Evolutionary conservation across 2,797 vertebrate species (phyloP).

Genomic region (Notamacropus eugenii): DNA sequence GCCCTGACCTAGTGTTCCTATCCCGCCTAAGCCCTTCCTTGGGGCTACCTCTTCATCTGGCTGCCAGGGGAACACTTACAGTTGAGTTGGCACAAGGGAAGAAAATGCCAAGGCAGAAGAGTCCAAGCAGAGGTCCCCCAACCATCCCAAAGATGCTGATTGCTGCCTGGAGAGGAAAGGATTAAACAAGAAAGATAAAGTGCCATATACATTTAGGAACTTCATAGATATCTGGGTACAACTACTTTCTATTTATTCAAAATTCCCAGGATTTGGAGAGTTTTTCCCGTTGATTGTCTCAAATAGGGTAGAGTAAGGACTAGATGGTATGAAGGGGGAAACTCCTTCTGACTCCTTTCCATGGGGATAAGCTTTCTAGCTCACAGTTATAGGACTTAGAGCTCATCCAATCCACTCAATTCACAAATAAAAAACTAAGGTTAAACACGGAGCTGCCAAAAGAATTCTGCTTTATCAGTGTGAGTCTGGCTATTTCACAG

Average conservation of each 20-base stretch:
- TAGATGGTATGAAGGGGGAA: neutral
- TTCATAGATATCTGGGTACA: neutral
- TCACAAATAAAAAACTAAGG: neutral
- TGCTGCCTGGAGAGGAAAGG: slow-evolving; percentile 88
- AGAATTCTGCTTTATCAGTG: neutral
- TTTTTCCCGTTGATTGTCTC: neutral
- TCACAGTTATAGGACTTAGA: neutral
- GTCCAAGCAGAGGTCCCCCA: slow-evolving; percentile 93
- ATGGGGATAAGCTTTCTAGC: neutral
- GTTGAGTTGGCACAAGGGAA: slow-evolving; percentile 93
- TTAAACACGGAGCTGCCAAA: neutral
- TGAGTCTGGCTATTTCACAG: neutral
- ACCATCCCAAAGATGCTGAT: slow-evolving; percentile 99
- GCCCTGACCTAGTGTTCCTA: neutral
- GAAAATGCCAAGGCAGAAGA: slow-evolving; percentile 96
- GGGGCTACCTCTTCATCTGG: neutral
- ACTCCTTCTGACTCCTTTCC: neutral
- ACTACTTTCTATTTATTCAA: neutral
- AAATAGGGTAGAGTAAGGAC: neutral
- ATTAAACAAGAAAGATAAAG: neutral
- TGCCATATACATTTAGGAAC: slow-evolving; percentile 12
- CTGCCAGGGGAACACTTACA: slow-evolving; percentile 84
- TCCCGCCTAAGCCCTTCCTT: neutral
- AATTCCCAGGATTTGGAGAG: neutral
- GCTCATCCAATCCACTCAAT: neutral